Percentiles rank a stretch among this genome's conserved stretches.
Evolutionary conservation across 2,888 invertebrate species (phyloP).

Genomic region (Rhagonycha fulva): DNA sequence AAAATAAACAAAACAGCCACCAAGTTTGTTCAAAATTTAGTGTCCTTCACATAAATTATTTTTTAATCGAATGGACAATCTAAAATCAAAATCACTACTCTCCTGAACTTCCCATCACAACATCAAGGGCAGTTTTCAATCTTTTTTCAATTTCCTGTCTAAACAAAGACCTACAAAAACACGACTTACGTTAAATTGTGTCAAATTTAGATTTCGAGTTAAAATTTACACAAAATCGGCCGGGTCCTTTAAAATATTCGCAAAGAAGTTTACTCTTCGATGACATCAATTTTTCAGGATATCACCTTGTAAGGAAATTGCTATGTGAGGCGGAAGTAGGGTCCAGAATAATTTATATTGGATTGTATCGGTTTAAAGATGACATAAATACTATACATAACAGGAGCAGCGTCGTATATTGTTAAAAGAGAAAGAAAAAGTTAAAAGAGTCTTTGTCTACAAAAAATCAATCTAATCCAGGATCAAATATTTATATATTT

Average conservation of each 20-base stretch:
- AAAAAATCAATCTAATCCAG: neutral
- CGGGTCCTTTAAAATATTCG: neutral
- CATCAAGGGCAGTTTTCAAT: neutral
- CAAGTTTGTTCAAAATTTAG: neutral
- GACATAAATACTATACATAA: neutral
- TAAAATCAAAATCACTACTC: neutral
- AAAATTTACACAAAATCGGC: neutral
- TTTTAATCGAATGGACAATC: neutral
- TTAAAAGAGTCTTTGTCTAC: neutral
- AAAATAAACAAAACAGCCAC: neutral
- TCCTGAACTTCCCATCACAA: neutral
- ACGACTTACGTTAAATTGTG: neutral
- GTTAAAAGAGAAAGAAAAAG: neutral
- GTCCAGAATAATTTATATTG: neutral
- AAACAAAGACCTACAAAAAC: neutral
- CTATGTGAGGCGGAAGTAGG: neutral
- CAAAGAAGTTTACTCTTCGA: neutral
- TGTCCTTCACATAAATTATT: neutral
- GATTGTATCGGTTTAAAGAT: neutral
- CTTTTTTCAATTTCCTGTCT: neutral
- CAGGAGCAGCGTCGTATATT: neutral
- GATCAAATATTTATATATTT: neutral
- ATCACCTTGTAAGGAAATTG: neutral
- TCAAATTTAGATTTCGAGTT: neutral
- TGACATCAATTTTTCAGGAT: neutral